phyloP scores from a whole-genome alignment of 2,888 invertebrate genomes.

The Limnephilus lunatus region DNA sequence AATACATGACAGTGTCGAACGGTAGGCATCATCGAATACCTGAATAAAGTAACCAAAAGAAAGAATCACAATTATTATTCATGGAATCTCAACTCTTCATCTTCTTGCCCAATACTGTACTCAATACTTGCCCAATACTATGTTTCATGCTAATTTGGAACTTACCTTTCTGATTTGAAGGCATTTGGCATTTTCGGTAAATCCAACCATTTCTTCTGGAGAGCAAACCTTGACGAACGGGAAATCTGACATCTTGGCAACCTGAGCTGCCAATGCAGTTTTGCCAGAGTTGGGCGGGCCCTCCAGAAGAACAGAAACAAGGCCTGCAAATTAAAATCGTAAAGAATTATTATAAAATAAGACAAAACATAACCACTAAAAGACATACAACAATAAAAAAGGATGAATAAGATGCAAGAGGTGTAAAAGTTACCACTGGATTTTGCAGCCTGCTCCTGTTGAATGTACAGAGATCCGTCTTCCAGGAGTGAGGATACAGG shows the following conservation, averaged over 20 bases:
- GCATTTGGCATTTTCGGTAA: constrained; percentile 96
- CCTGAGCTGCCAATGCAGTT: constrained; percentile 95
- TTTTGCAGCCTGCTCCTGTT: constrained; percentile 89
- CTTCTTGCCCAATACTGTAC: neutral
- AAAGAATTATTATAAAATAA: constrained; percentile 8
- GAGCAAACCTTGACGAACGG: constrained; percentile 98
- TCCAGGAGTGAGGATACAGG: constrained; percentile 93
- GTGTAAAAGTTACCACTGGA: constrained; percentile 72
- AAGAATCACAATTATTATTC: neutral
- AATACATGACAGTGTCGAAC: constrained; percentile 96
- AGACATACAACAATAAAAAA: neutral
- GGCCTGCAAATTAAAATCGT: constrained; percentile 72
- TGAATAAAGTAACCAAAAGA: constrained; percentile 69
- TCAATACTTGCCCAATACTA: too few relatives aligned
- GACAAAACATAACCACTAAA: neutral
- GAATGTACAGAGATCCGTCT: constrained; percentile 93
- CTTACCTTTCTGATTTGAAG: constrained; percentile 92
- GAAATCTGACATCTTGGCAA: constrained; percentile 98
- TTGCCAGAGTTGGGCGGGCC: constrained; percentile 98
- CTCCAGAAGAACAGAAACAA: constrained; percentile 95
- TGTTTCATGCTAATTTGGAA: neutral
- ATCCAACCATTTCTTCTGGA: constrained; percentile 98
- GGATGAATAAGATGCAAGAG: neutral
- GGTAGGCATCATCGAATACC: constrained; percentile 99
- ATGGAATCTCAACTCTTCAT: neutral